phyloP scores from a whole-genome alignment of 2,797 vertebrate genomes.

The Craterocephalus amniculus region DNA sequence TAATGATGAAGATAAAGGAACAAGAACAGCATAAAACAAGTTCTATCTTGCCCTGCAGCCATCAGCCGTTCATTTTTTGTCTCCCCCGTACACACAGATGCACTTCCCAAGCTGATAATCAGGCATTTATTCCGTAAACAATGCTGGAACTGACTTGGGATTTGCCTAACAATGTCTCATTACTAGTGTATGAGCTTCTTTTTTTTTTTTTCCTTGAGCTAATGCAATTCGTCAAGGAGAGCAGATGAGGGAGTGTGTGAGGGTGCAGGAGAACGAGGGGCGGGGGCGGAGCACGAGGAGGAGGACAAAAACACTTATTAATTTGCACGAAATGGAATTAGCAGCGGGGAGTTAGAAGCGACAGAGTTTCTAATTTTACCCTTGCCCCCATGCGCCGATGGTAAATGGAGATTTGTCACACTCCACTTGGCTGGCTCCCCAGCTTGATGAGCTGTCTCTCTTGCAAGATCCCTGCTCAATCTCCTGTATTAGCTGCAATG shows the following conservation, averaged over 20 bases:
- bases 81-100: conserved; percentile 48
- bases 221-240: conserved; percentile 83
- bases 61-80: conserved; percentile 45
- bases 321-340: conserved; percentile 89
- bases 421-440: conserved; percentile 84
- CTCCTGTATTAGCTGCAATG: conserved; percentile 66
- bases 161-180: conserved; percentile 86
- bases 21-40: conserved; percentile 71
- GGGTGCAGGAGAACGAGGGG: conserved; percentile 51
- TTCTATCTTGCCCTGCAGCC: conserved; percentile 70
- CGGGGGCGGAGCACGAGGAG: conserved; percentile 61
- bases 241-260: conserved; percentile 69
- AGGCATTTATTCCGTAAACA: conserved; percentile 84
- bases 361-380: conserved; percentile 85
- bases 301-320: conserved; percentile 84
- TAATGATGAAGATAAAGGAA: conserved; percentile 80
- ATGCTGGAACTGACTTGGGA: conserved; percentile 82
- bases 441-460: conserved; percentile 82
- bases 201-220: conserved; percentile 74
- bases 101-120: conserved; percentile 80
- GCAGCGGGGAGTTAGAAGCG: conserved; percentile 80
- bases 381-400: conserved; percentile 78
- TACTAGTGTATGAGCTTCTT: conserved; percentile 79
- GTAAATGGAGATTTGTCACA: conserved; percentile 89
- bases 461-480: conserved; percentile 65